Percentiles rank a stretch among this genome's conserved stretches.
These are phyloP conservation scores for Platyura marginata DNA, from an alignment of 1,140 invertebrate species.

Conservation along the genomic window DNA sequence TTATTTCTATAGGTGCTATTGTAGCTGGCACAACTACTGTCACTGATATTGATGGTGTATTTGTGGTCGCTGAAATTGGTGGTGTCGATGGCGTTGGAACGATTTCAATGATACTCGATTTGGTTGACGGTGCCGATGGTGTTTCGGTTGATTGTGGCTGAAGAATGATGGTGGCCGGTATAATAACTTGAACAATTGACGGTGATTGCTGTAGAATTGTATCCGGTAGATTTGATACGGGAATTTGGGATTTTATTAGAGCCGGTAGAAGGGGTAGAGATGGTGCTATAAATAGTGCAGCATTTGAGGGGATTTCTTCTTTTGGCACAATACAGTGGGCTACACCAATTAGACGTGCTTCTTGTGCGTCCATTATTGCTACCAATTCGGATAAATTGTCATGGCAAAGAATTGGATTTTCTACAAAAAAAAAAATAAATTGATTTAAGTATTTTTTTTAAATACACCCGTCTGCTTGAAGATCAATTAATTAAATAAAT, in stretches of 20 bases:
- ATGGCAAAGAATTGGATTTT: conserved; percentile 57
- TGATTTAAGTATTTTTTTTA: conserved; percentile 7
- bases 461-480: conserved; percentile 4
- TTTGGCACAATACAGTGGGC: conserved; percentile 32
- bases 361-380: conserved; percentile 41
- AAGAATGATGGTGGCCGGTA: conserved; percentile 18
- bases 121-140: conserved; percentile 7
- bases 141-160: conserved; percentile 17
- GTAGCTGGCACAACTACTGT: not conserved
- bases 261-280: conserved; percentile 20
- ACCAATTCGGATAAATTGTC: conserved; percentile 44
- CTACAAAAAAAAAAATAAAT: conserved; percentile 28
- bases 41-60: conserved; percentile 6
- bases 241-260: conserved; percentile 14
- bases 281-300: conserved; percentile 24
- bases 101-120: conserved; percentile 4
- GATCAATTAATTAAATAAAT: conserved; percentile 2
- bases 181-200: conserved; percentile 11
- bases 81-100: not conserved
- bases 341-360: conserved; percentile 43
- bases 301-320: conserved; percentile 27
- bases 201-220: conserved; percentile 17
- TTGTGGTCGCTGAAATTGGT: conserved; percentile 6
- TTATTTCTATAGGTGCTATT: conserved; percentile 1
- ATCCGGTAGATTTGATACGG: conserved; percentile 10